These are phyloP conservation scores for Drosophila birchii DNA, from an alignment of 2,888 invertebrate species.

Conservation along the genomic window DNA sequence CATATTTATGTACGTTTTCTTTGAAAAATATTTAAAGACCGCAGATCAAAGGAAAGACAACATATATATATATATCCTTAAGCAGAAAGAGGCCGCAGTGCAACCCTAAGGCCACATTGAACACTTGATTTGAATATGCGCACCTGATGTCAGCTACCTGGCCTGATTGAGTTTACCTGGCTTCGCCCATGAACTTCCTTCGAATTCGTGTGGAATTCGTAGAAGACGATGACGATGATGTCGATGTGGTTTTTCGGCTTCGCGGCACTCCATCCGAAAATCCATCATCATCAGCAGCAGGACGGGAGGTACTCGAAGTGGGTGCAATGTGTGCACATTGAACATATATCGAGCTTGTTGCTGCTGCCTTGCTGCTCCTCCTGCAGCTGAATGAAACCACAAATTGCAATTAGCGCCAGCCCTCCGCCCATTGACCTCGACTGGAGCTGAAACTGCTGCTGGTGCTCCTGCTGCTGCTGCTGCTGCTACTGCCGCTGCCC, in stretches of 20 bases:
- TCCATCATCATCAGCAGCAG: slow-evolving; percentile 29
- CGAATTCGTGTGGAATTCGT: slow-evolving; percentile 14
- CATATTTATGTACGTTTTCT: slow-evolving; percentile 9
- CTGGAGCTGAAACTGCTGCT: slow-evolving; percentile 15
- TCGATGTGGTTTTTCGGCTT: slow-evolving; percentile 34
- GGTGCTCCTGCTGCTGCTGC: slow-evolving; percentile 3
- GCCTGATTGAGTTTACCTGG: slow-evolving; percentile 40
- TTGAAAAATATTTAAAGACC: slow-evolving; percentile 22
- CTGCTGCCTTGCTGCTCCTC: slow-evolving; percentile 4
- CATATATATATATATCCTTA: slow-evolving; percentile 4
- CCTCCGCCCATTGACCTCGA: slow-evolving; percentile 29
- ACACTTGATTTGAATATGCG: slow-evolving; percentile 38
- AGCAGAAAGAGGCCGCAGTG: slow-evolving; percentile 8
- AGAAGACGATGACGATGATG: slow-evolving; percentile 10
- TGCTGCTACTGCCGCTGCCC: slow-evolving; percentile 4
- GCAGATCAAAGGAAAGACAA: slow-evolving; percentile 26
- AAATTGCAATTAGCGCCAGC: slow-evolving; percentile 57
- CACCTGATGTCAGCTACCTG: slow-evolving; percentile 31
- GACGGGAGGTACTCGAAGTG: not conserved
- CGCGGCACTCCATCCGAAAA: slow-evolving; percentile 30
- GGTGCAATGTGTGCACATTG: slow-evolving; percentile 11
- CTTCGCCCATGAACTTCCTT: slow-evolving; percentile 4
- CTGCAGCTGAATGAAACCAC: slow-evolving; percentile 38
- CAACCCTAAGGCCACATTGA: slow-evolving; percentile 17
- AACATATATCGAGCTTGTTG: slow-evolving; percentile 10